Base-by-base conservation (phyloP, 2,113 vertebrate species). In the Cyphomyrus discorhynchus region DNA sequence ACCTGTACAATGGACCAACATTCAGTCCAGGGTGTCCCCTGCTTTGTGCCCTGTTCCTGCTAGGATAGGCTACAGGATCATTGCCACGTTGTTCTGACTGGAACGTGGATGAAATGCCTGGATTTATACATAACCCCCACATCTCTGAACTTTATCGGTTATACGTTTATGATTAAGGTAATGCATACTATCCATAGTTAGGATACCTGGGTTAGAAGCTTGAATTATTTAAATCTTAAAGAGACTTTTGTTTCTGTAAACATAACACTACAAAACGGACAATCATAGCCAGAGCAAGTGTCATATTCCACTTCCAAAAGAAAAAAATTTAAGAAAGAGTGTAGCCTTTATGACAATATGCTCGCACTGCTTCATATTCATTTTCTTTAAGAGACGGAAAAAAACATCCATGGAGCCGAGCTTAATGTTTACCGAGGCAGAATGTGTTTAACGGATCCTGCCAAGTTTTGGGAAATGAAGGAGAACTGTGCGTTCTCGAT, bases 401-500 rank as follows among this genome's bases (percentile, higher is more conserved):
- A n/a, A n/a, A 50, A 5, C 19, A 86, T n/a, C 83, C 45, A 47
- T 11, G 11, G 24, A 86, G 11, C 47, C 2, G 17, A 49, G 45
- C 83, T 27, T 86, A 50, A 49, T 47, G 83, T 86, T 47, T 86
- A 47, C 45, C n/a, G 13, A 49, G 74, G 74, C 74, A 80, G 10
- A 47, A 49, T n/a, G 47, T 49, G 83, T 86, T 31, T 86, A 5
- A 11, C 4, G 24, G 83, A 9, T 86, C 19, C 42, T 49, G 83
- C 83, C 83, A 86, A 86, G 45, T n/a, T 86, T 49, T 50, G 83
- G 45, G 45, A 86, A 86, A 86, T 80, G 46, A 31, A 27, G 24
- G 83, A 86, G 24, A 49, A 86, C 83, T 85, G 82, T 85, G 74
- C 21, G 42, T 85, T 85, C 82, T 45, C 21, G 82, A 85, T 80